Evolutionary conservation across 2,113 vertebrate species (phyloP), one percentile per base, ranked within the genome.

Genomic region (Platycercus adscitus): DNA sequence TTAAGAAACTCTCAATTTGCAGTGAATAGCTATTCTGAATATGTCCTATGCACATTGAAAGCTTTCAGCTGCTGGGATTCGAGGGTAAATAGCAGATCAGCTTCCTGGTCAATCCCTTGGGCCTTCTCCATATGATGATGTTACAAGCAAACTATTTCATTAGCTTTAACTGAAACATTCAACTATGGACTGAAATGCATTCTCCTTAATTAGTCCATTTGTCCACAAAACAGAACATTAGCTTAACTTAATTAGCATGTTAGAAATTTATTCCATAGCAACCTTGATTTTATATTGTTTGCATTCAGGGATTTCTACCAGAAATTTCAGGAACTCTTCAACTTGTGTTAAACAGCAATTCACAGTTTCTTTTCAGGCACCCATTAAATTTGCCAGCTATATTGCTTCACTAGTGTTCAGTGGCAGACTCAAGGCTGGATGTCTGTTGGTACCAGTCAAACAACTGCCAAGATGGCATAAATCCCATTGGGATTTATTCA

Each of bases 71-170:
- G 43, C 35, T 31, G 39, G 17, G 17, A 17, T 81, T 92, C 78
- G 73, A 56, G 56, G 31, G 17, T 52, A 73, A 81, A 92, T 16
- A 83, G n/a, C 46, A 73, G 76, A 94, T 56, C 49, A 90, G 33
- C 28, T 76, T 72, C 70, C 41, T 68, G 25, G 49, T 88, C 73
- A 52, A 9, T 81, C 63, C 37, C 41, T 75, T 63, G 49, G 65
- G 52, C 52, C 20, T 92, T 79, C 61, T 89, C 63, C 5, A 7
- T 37, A 17, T 49, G 35, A 61, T 53, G 75, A 86, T 82, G 81
- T 91, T 84, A 86, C 43, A 56, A 91, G 73, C 19, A 76, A 96
- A 87, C 52, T 75, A 89, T 89, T 92, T 94, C 26, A 87, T 76
- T 79, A 96, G 81, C 52, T 89, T 81, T 72, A 94, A 64, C 73